Evolutionary conservation across 2,113 vertebrate species (phyloP).

Genomic region (Glaucidium brasilianum): DNA sequence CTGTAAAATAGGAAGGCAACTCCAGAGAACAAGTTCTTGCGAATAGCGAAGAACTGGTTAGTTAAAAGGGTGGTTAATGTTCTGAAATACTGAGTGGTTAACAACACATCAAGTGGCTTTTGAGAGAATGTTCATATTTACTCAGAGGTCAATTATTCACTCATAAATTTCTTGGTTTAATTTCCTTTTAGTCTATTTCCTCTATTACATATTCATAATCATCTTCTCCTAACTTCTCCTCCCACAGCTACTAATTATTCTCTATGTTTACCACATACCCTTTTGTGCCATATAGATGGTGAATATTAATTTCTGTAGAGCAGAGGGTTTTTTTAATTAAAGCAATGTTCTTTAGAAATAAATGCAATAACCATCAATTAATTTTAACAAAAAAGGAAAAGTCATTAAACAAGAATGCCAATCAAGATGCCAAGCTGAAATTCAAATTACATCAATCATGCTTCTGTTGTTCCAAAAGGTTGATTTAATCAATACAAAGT

Average conservation of each 20-base stretch:
- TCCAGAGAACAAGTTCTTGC: fast-evolving
- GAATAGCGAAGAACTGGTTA: background rate
- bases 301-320: slow-evolving; percentile 28
- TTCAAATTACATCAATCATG: background rate
- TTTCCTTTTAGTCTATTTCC: slow-evolving; percentile 48
- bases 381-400: slow-evolving; percentile 22
- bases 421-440: background rate
- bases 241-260: slow-evolving; percentile 53
- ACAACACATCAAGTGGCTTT: slow-evolving; percentile 1
- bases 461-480: background rate
- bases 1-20: background rate
- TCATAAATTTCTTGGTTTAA: slow-evolving; percentile 39
- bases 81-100: slow-evolving; percentile 34
- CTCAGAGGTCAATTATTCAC: slow-evolving; percentile 55
- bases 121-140: slow-evolving; percentile 9
- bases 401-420: slow-evolving; percentile 9
- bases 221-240: slow-evolving; percentile 13
- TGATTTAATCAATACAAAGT: slow-evolving; percentile 1
- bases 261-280: background rate
- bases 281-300: slow-evolving; percentile 36
- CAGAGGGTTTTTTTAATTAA: slow-evolving; percentile 32
- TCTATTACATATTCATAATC: slow-evolving; percentile 40
- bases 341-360: slow-evolving; percentile 22
- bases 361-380: slow-evolving; percentile 42
- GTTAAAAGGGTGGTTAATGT: slow-evolving; percentile 3